Evolutionary conservation across 1,140 invertebrate genomes (phyloP), one percentile per base, ranked within the genome.

Genomic region (Carcinoscorpius rotundicauda): DNA sequence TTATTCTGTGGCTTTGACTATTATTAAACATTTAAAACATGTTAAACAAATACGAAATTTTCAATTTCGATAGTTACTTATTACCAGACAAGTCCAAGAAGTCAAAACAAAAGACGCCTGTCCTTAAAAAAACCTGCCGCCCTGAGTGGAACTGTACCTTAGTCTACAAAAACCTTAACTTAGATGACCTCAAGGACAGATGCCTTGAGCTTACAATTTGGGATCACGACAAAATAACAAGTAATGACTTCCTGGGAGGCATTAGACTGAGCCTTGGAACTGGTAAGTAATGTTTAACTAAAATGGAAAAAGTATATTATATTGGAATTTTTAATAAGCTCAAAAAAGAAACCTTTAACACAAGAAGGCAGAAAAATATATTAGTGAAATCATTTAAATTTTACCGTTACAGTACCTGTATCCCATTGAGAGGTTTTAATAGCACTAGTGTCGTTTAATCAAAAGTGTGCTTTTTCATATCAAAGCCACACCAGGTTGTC

Each of bases 171-270:
- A 89, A 93, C 72, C 84, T 96, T 1, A 85, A 84, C 65, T 74
- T 88, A 56, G 83, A 86, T 66, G 91, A 94, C 75, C 78, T 96
- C 52, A 82, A 83, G 0, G 86, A 91, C 73, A 82, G 92, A 49
- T 88, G 89, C 57, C 80, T 97, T 3, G 94, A 97, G 76, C 80
- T 97, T 5, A 94, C 91, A 3, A 83, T 97, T 51, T 97, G 93
- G 93, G 93, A 97, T 81, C 87, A 95, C 72, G 93, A 97, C 79
- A 82, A 91, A 59, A 82, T 97, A 10, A 88, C 89, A 11, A 93
- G 89, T 74, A 96, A 97, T 76, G 91, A 97, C 75, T 96, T 96
- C 76, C 82, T 97, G 69, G 93, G 93, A 51, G 93, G 91, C 48
- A 85, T 94, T 29, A 77, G 93, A 65, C 86, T 97, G 68, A 93